These are phyloP conservation scores for Drosophila bocqueti DNA, from an alignment of 1,140 invertebrate species.

Conservation along the genomic window DNA sequence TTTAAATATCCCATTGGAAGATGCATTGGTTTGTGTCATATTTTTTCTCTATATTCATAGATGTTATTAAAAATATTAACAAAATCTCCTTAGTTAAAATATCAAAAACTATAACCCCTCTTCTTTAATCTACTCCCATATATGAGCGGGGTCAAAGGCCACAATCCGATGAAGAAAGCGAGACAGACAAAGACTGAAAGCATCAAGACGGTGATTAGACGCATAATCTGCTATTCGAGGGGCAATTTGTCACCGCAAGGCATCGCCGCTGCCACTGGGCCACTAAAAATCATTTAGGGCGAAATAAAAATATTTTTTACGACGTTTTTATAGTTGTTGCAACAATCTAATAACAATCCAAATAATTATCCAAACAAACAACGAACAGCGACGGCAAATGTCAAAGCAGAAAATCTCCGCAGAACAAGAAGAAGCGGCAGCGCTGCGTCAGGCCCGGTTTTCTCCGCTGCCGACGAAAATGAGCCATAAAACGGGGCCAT, in stretches of 20 bases:
- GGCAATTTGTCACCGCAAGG: constrained; percentile 77
- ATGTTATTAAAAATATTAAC: background rate
- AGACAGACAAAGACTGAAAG: constrained; percentile 13
- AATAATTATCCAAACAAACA: constrained; percentile 84
- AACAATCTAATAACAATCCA: constrained; percentile 85
- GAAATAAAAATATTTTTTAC: constrained; percentile 84
- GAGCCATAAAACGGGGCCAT: constrained; percentile 77
- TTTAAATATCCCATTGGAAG: too few species aligned
- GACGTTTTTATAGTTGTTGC: constrained; percentile 84
- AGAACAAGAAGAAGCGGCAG: constrained; percentile 26
- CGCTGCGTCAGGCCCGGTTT: constrained; percentile 36
- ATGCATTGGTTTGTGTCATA: too few species aligned
- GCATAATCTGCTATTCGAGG: constrained; percentile 63
- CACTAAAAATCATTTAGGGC: constrained; percentile 83
- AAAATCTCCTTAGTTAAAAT: background rate
- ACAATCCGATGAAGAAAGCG: background rate
- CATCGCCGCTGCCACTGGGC: constrained; percentile 60
- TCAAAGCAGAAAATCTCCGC: constrained; percentile 43
- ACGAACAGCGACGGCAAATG: constrained; percentile 71
- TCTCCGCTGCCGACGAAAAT: constrained; percentile 64
- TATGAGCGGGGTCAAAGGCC: constrained; percentile 14
- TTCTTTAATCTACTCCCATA: too few species aligned
- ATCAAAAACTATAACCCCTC: background rate
- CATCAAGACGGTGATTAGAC: constrained; percentile 70
- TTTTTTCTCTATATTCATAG: too few species aligned